phyloP scores from a whole-genome alignment of 92 coral and sea anemone genomes.

The Muricea muricata region DNA sequence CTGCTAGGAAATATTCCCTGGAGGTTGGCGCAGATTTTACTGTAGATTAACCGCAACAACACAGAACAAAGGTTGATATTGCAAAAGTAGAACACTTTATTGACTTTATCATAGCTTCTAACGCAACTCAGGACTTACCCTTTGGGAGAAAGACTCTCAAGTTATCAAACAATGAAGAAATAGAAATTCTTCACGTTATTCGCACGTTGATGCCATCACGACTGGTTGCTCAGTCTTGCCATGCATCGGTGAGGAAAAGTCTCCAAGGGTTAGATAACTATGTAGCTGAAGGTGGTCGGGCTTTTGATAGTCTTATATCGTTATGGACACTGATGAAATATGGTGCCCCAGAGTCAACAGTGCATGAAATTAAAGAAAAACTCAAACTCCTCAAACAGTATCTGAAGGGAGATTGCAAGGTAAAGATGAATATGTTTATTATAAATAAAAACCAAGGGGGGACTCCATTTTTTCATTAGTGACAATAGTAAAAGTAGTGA shows the following conservation, averaged over 20 bases:
- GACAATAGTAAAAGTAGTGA: too few species aligned
- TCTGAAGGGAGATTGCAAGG: conserved; percentile 50
- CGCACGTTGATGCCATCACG: conserved; percentile 55
- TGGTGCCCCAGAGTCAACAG: conserved; percentile 26
- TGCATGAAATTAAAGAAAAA: conserved; percentile 29
- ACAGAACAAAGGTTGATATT: conserved; percentile 42
- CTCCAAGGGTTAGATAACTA: conserved; percentile 51
- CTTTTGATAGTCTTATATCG: conserved; percentile 37
- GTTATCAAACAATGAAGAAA: conserved; percentile 45
- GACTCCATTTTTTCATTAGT: too few species aligned
- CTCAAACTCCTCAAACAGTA: conserved; percentile 46
- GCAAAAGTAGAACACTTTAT: conserved; percentile 56
- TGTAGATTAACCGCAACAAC: not conserved
- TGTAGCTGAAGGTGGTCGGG: conserved; percentile 43
- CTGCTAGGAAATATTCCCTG: conserved; percentile 46
- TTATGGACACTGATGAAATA: conserved; percentile 37
- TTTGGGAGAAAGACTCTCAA: conserved; percentile 45
- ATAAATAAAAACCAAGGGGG: too few species aligned
- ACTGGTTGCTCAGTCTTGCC: conserved; percentile 42
- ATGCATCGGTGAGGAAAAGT: conserved; percentile 46
- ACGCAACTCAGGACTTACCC: conserved; percentile 59
- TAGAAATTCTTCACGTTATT: conserved; percentile 55
- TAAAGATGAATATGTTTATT: too few species aligned
- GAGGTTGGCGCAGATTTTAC: conserved; percentile 41
- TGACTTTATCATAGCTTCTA: conserved; percentile 50